Conservation (phyloP, 2,113 vertebrate genomes). For the Antigone vipio region DNA sequence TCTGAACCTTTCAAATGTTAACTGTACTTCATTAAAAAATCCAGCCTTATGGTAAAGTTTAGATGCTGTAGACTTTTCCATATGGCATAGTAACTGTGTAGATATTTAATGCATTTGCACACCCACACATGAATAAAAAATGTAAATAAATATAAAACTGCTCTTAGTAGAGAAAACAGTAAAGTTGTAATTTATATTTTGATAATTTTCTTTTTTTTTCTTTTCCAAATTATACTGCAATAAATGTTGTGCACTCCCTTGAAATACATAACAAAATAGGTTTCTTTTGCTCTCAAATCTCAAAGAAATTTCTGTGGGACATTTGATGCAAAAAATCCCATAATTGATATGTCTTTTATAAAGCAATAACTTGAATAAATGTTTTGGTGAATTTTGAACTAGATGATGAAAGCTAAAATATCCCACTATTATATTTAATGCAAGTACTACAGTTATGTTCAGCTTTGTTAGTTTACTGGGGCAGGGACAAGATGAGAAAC, state of each 20-base stretch:
- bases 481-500: background rate
- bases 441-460: background rate
- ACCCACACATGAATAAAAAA: background rate
- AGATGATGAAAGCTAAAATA: background rate
- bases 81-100: background rate
- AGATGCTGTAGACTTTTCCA: background rate
- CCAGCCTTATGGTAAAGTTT: slow-evolving; percentile 1
- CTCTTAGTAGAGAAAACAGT: background rate
- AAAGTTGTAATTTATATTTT: background rate
- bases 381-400: background rate
- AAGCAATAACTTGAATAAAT: background rate
- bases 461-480: background rate
- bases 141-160: slow-evolving; percentile 8
- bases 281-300: background rate
- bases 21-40: background rate
- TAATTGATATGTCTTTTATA: background rate
- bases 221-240: background rate
- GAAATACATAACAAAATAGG: background rate
- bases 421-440: background rate
- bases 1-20: background rate
- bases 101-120: background rate
- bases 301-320: background rate
- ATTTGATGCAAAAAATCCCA: background rate
- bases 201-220: background rate
- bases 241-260: background rate